These are phyloP conservation scores for Emesis russula DNA, from an alignment of 2,888 invertebrate species.

Conservation along the genomic window DNA sequence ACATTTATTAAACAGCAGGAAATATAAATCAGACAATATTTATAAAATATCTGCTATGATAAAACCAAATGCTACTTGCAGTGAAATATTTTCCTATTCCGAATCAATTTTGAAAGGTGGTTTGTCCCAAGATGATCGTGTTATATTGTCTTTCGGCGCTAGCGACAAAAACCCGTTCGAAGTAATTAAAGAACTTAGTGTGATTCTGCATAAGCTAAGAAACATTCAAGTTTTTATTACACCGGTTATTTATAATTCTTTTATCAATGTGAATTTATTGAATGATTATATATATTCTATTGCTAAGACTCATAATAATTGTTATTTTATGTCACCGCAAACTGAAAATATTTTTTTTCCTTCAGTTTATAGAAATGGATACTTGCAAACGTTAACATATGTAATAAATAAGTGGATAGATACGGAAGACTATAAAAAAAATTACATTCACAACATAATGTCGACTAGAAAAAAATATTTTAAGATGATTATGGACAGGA, in stretches of 20 bases:
- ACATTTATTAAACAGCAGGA: background rate
- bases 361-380: background rate
- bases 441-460: background rate
- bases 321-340: background rate
- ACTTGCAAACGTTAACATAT: background rate
- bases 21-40: background rate
- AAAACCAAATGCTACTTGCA: background rate
- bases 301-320: background rate
- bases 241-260: background rate
- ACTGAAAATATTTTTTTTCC: background rate
- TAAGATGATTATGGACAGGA: background rate
- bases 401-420: background rate
- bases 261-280: background rate
- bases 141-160: background rate
- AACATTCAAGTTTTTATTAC: background rate
- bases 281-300: slow-evolving; percentile 10
- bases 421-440: background rate
- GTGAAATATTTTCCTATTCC: background rate
- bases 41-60: background rate
- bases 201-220: background rate
- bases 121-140: background rate
- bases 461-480: background rate
- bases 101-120: background rate
- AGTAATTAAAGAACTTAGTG: slow-evolving; percentile 5
- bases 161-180: background rate